Evolutionary conservation across 1,140 invertebrate genomes (phyloP).

Genomic region (Aradophagus sp.): DNA sequence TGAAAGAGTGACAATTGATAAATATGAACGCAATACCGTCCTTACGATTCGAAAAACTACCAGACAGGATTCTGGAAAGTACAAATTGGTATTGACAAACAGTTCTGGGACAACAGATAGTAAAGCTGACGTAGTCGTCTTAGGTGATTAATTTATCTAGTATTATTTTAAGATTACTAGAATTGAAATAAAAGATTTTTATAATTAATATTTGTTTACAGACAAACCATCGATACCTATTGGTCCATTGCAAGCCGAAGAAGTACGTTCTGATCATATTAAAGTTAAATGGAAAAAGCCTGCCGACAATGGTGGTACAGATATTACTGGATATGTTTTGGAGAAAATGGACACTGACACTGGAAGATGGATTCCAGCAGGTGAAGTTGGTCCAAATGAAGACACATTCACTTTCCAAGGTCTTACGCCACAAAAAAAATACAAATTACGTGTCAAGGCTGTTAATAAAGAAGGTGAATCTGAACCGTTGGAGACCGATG

Average conservation of each 20-base stretch:
- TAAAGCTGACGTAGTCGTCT: slow-evolving; percentile 88
- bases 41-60: slow-evolving; percentile 90
- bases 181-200: too few relatives aligned
- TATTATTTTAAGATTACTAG: neutral
- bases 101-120: slow-evolving; percentile 89
- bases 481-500: slow-evolving; percentile 93
- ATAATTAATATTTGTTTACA: slow-evolving; percentile 66
- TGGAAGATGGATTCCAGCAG: slow-evolving; percentile 92
- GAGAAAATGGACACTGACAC: slow-evolving; percentile 98
- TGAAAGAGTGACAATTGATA: slow-evolving; percentile 87
- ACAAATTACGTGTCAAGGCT: slow-evolving; percentile 98
- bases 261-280: slow-evolving; percentile 92
- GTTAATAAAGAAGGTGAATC: slow-evolving; percentile 99
- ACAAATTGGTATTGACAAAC: slow-evolving; percentile 89
- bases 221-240: slow-evolving; percentile 90
- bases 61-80: slow-evolving; percentile 92
- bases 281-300: slow-evolving; percentile 97
- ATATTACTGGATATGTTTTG: slow-evolving; percentile 95
- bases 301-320: slow-evolving; percentile 93
- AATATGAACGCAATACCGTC: slow-evolving; percentile 92
- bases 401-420: slow-evolving; percentile 91
- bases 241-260: slow-evolving; percentile 89
- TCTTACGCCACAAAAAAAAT: slow-evolving; percentile 96
- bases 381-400: slow-evolving; percentile 89
- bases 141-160: slow-evolving; percentile 77